A percentile compares a stretch with the other conserved stretches of the same genome.
These are phyloP conservation scores for Falco concolor DNA, from an alignment of 2,797 vertebrate genomes.

Conservation along the genomic window DNA sequence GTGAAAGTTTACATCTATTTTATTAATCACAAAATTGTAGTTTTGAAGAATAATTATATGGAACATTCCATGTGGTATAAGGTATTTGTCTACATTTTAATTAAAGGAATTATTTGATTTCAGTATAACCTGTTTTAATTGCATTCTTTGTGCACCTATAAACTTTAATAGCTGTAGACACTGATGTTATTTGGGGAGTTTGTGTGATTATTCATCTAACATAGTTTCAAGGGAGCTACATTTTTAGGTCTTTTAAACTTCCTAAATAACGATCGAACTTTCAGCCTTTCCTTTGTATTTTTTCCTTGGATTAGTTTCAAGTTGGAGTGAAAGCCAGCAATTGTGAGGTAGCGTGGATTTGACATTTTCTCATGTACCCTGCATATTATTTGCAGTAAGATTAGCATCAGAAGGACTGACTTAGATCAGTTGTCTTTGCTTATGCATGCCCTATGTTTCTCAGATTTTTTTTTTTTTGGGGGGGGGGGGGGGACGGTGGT, in stretches of 20 bases:
- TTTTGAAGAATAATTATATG: neutral
- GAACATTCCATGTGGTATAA: neutral
- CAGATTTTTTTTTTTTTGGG: neutral
- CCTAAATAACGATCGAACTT: neutral
- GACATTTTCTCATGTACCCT: constrained; percentile 52
- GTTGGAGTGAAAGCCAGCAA: constrained; percentile 38
- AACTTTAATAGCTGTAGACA: neutral
- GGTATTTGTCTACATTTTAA: neutral
- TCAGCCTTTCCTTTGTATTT: constrained; percentile 21
- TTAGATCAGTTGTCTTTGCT: constrained; percentile 35
- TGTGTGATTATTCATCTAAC: neutral
- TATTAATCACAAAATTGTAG: neutral
- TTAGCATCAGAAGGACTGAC: constrained; percentile 36
- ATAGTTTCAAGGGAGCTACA: neutral
- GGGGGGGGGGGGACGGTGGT: fast-evolving
- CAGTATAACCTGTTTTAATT: neutral
- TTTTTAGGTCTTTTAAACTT: constrained; percentile 38
- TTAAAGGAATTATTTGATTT: neutral
- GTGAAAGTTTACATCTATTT: neutral
- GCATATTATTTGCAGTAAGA: constrained; percentile 58
- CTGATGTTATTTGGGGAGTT: neutral
- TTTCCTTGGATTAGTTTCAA: constrained; percentile 45
- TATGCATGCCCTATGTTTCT: neutral
- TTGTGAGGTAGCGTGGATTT: constrained; percentile 6
- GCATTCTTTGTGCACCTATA: neutral